A percentile compares a stretch with the other conserved stretches of the same genome.
Conservation (phyloP, 2,888 invertebrate genomes). For the Phragmatobia fuliginosa region DNA sequence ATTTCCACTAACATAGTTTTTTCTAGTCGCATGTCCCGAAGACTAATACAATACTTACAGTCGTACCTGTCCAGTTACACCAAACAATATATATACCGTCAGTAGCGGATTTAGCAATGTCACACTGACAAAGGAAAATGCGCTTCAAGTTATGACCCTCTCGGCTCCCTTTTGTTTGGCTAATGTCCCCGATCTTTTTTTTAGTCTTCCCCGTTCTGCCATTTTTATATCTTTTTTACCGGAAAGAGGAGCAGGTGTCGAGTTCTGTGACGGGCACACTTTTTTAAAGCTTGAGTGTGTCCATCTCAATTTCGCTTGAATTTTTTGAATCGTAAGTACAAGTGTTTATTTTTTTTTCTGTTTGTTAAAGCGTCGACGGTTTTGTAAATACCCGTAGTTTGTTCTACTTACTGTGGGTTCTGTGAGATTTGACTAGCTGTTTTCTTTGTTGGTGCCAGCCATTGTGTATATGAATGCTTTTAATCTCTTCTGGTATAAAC, state of each 20-base stretch:
- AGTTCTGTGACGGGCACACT: slow-evolving; percentile 64
- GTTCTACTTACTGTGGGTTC: slow-evolving; percentile 16
- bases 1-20: too few species aligned
- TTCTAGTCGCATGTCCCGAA: not conserved
- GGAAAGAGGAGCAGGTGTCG: slow-evolving; percentile 67
- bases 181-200: slow-evolving; percentile 70
- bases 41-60: slow-evolving; percentile 27
- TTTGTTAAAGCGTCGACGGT: slow-evolving; percentile 12
- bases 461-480: slow-evolving; percentile 7
- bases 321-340: slow-evolving; percentile 50
- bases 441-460: slow-evolving; percentile 14
- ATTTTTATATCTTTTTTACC: slow-evolving; percentile 62
- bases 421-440: slow-evolving; percentile 33
- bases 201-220: slow-evolving; percentile 53
- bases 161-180: slow-evolving; percentile 80
- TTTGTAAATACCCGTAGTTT: slow-evolving; percentile 25
- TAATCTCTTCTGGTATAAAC: slow-evolving; percentile 12
- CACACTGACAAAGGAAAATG: slow-evolving; percentile 79
- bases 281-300: slow-evolving; percentile 63
- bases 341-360: slow-evolving; percentile 10
- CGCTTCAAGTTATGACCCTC: slow-evolving; percentile 79
- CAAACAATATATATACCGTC: slow-evolving; percentile 76
- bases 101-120: slow-evolving; percentile 75
- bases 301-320: slow-evolving; percentile 59
- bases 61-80: slow-evolving; percentile 41